Percentiles rank a stretch among this genome's conserved stretches.
Evolutionary conservation across 2,888 invertebrate genomes (phyloP).

Genomic region (Rotaria sp.): DNA sequence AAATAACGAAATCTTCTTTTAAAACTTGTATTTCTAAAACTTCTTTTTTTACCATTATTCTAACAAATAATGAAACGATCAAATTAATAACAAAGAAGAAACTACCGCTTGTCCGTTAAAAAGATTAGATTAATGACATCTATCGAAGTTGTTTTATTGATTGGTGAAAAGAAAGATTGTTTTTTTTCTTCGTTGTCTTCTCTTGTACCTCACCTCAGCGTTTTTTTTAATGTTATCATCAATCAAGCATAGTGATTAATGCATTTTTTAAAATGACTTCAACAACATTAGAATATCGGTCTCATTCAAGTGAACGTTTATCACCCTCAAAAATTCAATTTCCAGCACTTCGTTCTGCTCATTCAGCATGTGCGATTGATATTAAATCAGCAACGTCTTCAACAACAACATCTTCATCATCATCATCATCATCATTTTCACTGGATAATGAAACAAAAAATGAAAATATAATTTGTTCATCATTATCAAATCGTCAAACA

Average conservation of each 20-base stretch:
- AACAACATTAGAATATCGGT: neutral
- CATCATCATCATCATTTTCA: neutral
- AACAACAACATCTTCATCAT: neutral
- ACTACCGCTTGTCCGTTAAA: constrained; percentile 3
- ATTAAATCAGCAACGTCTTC: neutral
- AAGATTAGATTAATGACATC: neutral
- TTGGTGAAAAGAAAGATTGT: neutral
- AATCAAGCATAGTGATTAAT: neutral
- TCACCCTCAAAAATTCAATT: neutral
- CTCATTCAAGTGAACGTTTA: constrained; percentile 6
- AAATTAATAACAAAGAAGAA: neutral
- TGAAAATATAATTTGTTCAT: neutral
- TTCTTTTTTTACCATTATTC: neutral
- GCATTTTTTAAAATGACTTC: neutral
- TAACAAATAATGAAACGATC: neutral
- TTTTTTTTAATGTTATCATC: neutral
- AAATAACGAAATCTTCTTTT: no score
- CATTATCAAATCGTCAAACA: neutral
- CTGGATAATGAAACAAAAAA: neutral
- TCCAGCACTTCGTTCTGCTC: neutral
- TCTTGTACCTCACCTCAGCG: neutral
- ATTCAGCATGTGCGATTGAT: neutral
- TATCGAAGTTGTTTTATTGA: neutral
- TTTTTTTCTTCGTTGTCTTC: neutral
- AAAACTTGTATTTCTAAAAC: neutral